Percentiles rank a stretch among this genome's conserved stretches.
Evolutionary conservation across 2,888 invertebrate genomes (phyloP).

Genomic region (Megamerina dolium): DNA sequence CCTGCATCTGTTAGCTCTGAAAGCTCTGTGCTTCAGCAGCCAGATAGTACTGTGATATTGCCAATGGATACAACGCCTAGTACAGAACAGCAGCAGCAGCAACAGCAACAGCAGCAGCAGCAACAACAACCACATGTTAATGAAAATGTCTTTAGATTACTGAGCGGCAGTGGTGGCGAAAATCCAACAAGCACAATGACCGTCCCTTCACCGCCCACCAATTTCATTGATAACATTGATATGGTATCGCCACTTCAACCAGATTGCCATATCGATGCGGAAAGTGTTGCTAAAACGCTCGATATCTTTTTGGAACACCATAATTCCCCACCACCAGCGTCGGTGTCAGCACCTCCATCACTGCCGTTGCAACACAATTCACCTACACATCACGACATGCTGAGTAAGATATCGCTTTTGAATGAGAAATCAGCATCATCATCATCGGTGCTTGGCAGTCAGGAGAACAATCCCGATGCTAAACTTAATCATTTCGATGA

Average conservation of each 20-base stretch:
- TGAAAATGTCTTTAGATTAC: slow-evolving; percentile 13
- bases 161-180: slow-evolving; percentile 2
- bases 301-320: slow-evolving; percentile 46
- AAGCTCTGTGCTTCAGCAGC: not conserved
- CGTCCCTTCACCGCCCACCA: slow-evolving; percentile 17
- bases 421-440: slow-evolving; percentile 2
- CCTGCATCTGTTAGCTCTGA: not conserved
- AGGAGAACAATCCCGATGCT: slow-evolving; percentile 22
- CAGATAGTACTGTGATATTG: slow-evolving; percentile 19
- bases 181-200: not conserved
- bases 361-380: slow-evolving; percentile 18
- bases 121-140: slow-evolving; percentile 15
- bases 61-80: slow-evolving; percentile 31
- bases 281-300: slow-evolving; percentile 43
- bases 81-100: slow-evolving; percentile 13
- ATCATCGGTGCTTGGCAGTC: slow-evolving; percentile 4
- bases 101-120: slow-evolving; percentile 19
- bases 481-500: slow-evolving; percentile 48
- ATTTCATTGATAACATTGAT: slow-evolving; percentile 42
- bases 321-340: slow-evolving; percentile 32
- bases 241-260: slow-evolving; percentile 45
- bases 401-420: slow-evolving; percentile 19
- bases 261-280: slow-evolving; percentile 37
- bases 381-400: slow-evolving; percentile 28
- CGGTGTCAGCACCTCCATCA: slow-evolving; percentile 22